phyloP scores from a whole-genome alignment of 2,797 vertebrate species.

The Danionella dracula region DNA sequence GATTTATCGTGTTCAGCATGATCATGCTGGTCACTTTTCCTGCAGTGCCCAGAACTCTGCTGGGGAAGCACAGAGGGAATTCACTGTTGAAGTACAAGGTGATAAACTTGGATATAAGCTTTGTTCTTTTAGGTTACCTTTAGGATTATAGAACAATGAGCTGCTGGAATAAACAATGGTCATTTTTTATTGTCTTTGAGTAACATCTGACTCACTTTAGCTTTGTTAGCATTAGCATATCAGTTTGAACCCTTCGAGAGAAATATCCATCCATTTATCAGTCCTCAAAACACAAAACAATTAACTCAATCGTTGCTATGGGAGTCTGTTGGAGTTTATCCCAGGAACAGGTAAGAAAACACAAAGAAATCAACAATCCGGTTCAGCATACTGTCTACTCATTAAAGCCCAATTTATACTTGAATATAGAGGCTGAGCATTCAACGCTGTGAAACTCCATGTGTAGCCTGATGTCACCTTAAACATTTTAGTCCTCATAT shows the following conservation, averaged over 20 bases:
- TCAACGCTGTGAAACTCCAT: no score
- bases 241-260: no score
- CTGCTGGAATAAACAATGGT: not conserved
- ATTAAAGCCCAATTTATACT: no score
- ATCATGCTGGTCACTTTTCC: slow-evolving; percentile 74
- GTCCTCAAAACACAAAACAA: no score
- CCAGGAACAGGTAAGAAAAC: no score
- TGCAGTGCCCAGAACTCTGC: slow-evolving; percentile 76
- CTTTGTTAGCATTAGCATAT: no score
- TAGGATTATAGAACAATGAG: not conserved
- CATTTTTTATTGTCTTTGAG: not conserved
- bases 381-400: no score
- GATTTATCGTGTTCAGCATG: slow-evolving; percentile 70
- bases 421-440: no score
- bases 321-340: not conserved
- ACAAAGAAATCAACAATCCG: no score
- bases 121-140: not conserved
- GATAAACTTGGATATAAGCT: slow-evolving; percentile 46
- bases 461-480: no score
- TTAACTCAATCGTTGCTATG: not conserved
- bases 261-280: no score
- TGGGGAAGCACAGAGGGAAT: slow-evolving; percentile 65
- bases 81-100: slow-evolving; percentile 79
- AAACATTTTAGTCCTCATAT: no score
- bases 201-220: not conserved